Conservation (phyloP, 1,140 invertebrate species). For the Ceratina japonica region DNA sequence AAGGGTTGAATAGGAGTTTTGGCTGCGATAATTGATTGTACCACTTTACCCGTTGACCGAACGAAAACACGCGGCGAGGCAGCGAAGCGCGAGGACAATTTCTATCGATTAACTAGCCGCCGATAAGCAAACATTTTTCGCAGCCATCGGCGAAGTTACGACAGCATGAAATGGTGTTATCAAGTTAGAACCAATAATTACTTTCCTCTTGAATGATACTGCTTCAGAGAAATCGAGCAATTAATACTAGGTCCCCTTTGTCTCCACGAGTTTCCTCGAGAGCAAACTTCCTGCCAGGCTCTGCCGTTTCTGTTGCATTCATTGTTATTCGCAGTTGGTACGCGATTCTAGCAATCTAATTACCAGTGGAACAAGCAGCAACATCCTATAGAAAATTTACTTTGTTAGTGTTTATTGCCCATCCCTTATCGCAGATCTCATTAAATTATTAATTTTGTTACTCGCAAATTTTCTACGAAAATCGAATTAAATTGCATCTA, state of each 20-base stretch:
- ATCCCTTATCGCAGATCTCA: neutral
- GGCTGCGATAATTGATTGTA: neutral
- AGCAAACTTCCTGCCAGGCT: constrained; percentile 53
- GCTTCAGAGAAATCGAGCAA: constrained; percentile 60
- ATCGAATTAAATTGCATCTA: neutral
- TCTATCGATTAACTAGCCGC: constrained; percentile 29
- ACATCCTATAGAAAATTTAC: constrained; percentile 23
- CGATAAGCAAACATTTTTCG: constrained; percentile 54
- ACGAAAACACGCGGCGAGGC: neutral
- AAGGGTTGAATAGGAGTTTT: neutral
- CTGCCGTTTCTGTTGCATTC: constrained; percentile 42
- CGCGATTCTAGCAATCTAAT: constrained; percentile 42
- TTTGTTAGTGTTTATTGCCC: neutral
- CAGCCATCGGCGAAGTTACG: constrained; percentile 33
- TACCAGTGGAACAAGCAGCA: constrained; percentile 28
- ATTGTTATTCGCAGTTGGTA: constrained; percentile 53
- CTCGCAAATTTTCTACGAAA: no score
- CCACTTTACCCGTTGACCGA: neutral
- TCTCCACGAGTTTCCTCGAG: constrained; percentile 53
- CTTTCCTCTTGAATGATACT: constrained; percentile 54
- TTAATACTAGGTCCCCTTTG: constrained; percentile 60
- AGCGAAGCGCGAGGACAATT: neutral
- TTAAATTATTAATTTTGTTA: constrained; percentile 8
- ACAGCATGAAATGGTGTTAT: constrained; percentile 52
- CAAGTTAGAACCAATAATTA: constrained; percentile 61